Base-by-base conservation (phyloP, 2,888 invertebrate genomes). In the Drosophila robusta region DNA sequence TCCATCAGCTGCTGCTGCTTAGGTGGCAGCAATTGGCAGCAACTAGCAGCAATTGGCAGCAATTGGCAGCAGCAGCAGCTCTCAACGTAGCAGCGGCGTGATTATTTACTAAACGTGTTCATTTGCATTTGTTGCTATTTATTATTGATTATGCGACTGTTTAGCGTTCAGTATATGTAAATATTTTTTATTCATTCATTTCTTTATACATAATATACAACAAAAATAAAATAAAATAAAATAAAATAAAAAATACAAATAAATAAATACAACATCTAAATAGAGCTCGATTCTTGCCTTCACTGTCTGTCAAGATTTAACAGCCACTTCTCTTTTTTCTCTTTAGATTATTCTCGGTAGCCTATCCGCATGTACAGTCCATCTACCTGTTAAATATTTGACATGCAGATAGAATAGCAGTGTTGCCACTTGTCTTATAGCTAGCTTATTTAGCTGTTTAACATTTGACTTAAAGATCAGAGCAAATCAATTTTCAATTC, bases 91-190 rank as follows among this genome's bases (percentile, higher is more conserved):
- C 51, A 39, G 39, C 29, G 76, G 56, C 64, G 76, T 72, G 78
- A 78, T 80, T 86, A 80, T 87, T 86, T 86, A 80, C 87, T 68
- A 87, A 86, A 86, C 85, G 87, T 86, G 87, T 85, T 84, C 84
- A 79, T 84, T 85, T 74, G 67, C 71, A 71, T 65, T 85, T 81
- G 75, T 63, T 78, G 81, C 79, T 78, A 78, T 73, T 84, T 80
- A 77, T 75, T 80, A 78, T 84, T 80, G 85, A 81, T 87, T 85
- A 84, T 84, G 78, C 74, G 85, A 85, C 78, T 87, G 67, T 85
- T 87, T 85, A 85, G 76, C 87, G 76, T 67, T 71, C 75, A 70
- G 75, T 75, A 72, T 87, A 82, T 78, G 84, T 74, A 85, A 85
- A 87, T 84, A 87, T 85, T 80, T 80, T 82, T 51, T 82, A 78